Base-by-base conservation (phyloP, 2,797 vertebrate species). In the Sebastes matsubarae region DNA sequence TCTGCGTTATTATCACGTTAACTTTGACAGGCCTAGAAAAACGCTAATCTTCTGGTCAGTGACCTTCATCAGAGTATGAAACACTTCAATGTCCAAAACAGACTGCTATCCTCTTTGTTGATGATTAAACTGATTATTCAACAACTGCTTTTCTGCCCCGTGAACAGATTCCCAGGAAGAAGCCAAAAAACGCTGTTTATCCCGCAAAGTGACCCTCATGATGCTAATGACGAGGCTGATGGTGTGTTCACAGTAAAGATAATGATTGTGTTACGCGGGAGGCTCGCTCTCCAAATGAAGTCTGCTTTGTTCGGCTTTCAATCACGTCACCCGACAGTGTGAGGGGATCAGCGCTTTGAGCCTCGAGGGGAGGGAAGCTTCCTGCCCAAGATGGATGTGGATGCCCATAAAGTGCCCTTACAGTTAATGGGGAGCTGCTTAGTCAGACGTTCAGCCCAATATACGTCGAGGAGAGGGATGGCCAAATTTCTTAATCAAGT, bases 331-430 rank as follows among this genome's bases (percentile, higher is more conserved):
- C 83, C 50, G 64, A 46, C 81, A 68, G 79, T 18, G 79, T 77
- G 72, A 83, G 68, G 75, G 72, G 64, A 88, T 90, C 90, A 89
- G 90, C 90, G 82, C 78, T 89, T 68, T 86, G 65, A 82, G 79
- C 70, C 83, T 46, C n/a, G 65, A 73, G 63, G 79, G 85, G 83
- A 79, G 88, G 74, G 75, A 70, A 54, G 57, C 64, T 83, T 85
- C 75, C 70, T 65, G 74, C 14, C 72, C 54, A 58, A 85, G 84
- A 92, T 78, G 80, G 80, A 90, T 92, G 89, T 73, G 52, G 76
- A 68, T 71, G 76, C 83, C 83, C 75, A 73, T 80, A 81, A 81
- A 87, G 72, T 87, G 88, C 79, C 87, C 85, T 79, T 72, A 85
- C 72, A 77, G 70, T 87, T 83, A 89, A 87, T 65, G 82, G 57